These are phyloP conservation scores for Pristionchus japonicus DNA, from an alignment of 2,888 invertebrate genomes.

Conservation along the genomic window DNA sequence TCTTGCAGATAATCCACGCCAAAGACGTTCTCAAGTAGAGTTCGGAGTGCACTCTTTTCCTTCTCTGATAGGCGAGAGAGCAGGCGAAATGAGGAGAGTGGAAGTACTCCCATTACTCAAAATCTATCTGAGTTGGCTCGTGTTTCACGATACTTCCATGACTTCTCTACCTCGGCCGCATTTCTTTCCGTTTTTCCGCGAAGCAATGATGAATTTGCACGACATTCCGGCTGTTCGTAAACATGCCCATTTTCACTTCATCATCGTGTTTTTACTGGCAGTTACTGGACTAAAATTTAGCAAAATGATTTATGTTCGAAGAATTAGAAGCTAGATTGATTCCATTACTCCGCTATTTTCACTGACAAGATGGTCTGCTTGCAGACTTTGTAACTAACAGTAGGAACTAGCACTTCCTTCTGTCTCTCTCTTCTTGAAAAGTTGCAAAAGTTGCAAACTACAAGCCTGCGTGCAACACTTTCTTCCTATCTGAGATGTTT, in stretches of 20 bases:
- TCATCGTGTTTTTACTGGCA: background rate
- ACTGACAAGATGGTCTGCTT: no score
- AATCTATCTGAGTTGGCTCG: background rate
- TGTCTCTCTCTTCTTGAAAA: background rate
- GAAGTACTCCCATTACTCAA: background rate
- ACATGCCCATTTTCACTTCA: background rate
- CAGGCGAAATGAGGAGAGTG: no score
- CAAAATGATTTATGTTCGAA: no score
- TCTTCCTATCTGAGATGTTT: background rate
- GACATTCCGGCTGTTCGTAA: background rate
- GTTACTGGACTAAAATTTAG: no score
- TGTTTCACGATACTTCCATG: background rate
- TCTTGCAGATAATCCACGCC: background rate
- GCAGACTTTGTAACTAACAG: no score
- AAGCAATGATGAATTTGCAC: background rate
- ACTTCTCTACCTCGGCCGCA: background rate
- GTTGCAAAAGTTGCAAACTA: background rate
- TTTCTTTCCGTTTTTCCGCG: background rate
- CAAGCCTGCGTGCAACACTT: background rate
- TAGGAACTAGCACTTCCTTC: background rate
- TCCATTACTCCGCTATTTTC: no score
- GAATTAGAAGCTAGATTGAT: no score
- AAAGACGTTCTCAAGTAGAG: conserved; percentile 11
- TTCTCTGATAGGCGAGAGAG: no score
- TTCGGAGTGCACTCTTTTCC: no score